These are phyloP conservation scores for Calliopum simillimum DNA, from an alignment of 2,888 invertebrate genomes.

Conservation along the genomic window DNA sequence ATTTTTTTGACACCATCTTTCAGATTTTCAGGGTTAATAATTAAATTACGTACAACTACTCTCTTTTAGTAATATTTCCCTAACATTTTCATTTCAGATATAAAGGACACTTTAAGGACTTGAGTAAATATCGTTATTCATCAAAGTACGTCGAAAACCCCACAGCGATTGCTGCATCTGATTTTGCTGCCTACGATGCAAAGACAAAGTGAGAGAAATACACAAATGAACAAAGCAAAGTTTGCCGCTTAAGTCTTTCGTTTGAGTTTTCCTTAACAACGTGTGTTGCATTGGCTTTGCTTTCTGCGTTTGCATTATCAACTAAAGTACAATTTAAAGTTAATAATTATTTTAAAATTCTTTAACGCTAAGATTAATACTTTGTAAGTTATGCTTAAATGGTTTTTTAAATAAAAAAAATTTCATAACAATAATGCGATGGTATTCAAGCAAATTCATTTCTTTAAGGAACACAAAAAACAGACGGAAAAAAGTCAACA, in stretches of 20 bases:
- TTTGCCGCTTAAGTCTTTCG: conserved; percentile 29
- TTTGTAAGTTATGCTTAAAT: too few relatives aligned
- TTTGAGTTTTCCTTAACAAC: background rate
- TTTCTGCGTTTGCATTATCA: background rate
- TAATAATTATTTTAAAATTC: background rate
- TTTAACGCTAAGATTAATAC: too few relatives aligned
- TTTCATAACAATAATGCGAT: too few relatives aligned
- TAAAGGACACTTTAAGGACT: conserved; percentile 52
- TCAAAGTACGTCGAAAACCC: conserved; percentile 47
- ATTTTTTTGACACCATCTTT: too few relatives aligned
- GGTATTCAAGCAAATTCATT: too few relatives aligned
- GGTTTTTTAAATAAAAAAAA: too few relatives aligned
- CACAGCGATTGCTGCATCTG: too few relatives aligned
- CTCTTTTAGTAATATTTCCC: background rate
- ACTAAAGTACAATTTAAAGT: conserved; percentile 12
- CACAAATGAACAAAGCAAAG: background rate
- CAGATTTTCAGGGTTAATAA: too few relatives aligned
- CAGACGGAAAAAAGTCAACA: too few relatives aligned
- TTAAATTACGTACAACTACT: too few relatives aligned
- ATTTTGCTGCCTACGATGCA: background rate
- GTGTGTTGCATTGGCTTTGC: background rate
- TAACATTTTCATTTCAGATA: conserved; percentile 48
- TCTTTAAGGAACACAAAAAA: too few relatives aligned
- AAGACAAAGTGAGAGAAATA: background rate
- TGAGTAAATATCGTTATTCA: conserved; percentile 41